Conservation (phyloP, 2,888 invertebrate species). For the Ornithoptera alexandrae region DNA sequence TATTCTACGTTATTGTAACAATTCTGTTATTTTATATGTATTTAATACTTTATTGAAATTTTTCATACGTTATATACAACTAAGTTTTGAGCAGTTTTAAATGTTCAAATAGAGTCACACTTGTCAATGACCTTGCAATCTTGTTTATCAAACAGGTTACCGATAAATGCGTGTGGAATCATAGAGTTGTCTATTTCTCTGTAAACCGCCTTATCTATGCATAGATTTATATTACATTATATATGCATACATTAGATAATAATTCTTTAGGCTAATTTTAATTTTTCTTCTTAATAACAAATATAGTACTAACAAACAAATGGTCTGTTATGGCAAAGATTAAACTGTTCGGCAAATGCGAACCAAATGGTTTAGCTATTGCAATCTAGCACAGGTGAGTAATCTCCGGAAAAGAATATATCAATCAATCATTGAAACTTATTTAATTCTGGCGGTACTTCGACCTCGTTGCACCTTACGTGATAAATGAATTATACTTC, state of each 20-base stretch:
- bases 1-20: neutral
- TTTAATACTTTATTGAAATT: neutral
- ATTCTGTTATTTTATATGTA: neutral
- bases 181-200: slow-evolving; percentile 40
- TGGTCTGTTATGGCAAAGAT: too few relatives aligned
- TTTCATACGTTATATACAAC: neutral
- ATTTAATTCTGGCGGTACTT: too few relatives aligned
- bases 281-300: too few relatives aligned
- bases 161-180: slow-evolving; percentile 34
- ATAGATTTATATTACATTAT: neutral
- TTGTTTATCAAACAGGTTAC: slow-evolving; percentile 62
- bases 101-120: slow-evolving; percentile 33
- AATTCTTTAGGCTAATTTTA: too few relatives aligned
- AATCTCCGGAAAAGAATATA: neutral
- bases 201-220: slow-evolving; percentile 34
- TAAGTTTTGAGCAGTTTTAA: neutral
- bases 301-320: too few relatives aligned
- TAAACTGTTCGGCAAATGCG: neutral
- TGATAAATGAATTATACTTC: too few relatives aligned
- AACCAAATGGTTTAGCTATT: neutral
- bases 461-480: too few relatives aligned
- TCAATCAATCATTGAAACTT: neutral
- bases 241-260: too few relatives aligned
- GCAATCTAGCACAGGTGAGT: neutral
- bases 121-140: slow-evolving; percentile 64